Conservation (phyloP, 1,140 invertebrate genomes). For the Cherax quadricarinatus region DNA sequence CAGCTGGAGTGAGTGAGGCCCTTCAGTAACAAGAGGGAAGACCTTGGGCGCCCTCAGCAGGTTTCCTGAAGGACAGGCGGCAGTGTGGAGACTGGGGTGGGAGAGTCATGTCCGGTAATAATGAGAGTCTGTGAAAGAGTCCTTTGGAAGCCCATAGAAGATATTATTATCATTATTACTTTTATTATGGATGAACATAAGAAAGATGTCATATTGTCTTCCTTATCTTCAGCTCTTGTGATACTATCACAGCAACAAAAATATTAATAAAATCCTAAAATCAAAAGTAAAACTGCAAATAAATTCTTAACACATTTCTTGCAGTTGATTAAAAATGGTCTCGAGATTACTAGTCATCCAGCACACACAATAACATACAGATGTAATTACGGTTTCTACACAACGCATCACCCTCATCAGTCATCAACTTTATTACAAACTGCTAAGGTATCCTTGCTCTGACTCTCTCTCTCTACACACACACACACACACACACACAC, state of each 20-base stretch:
- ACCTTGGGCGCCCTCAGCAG: neutral
- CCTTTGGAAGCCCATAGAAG: conserved; percentile 36
- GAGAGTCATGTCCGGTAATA: neutral
- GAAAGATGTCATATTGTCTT: conserved; percentile 6
- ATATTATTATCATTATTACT: conserved; percentile 16
- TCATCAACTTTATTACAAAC: no score
- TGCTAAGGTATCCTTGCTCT: no score
- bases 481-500: no score
- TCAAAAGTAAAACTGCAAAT: neutral
- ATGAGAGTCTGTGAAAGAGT: conserved; percentile 18
- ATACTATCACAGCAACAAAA: neutral
- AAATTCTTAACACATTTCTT: neutral
- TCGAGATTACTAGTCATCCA: no score
- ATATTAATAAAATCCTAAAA: neutral
- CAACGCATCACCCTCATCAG: no score
- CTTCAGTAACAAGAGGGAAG: no score
- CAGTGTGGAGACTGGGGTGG: neutral
- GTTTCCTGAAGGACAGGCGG: neutral
- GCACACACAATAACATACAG: no score
- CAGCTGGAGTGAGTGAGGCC: neutral
- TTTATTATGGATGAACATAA: neutral
- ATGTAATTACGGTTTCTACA: no score
- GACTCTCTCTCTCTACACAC: no score
- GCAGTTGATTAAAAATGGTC: no score
- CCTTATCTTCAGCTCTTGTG: neutral